These are phyloP conservation scores for Ennomos erosarius DNA, from an alignment of 2,888 invertebrate species.

Conservation along the genomic window DNA sequence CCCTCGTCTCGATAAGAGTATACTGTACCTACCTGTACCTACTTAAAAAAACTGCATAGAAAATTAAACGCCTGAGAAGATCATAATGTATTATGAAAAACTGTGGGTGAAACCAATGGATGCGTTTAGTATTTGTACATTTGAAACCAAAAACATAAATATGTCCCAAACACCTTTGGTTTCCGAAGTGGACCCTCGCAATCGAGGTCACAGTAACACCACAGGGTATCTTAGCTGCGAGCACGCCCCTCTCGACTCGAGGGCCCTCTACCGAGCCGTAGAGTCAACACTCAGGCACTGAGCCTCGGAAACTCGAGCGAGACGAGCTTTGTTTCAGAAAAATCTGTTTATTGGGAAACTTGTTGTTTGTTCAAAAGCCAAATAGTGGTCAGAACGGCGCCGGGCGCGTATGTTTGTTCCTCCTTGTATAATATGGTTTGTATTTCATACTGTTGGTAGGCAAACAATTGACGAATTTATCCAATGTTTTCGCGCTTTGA, in stretches of 20 bases:
- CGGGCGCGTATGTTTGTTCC: constrained; percentile 17
- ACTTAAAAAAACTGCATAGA: too few relatives aligned
- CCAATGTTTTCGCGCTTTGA: constrained; percentile 8
- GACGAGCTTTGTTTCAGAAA: constrained; percentile 29
- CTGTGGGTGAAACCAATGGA: too few relatives aligned
- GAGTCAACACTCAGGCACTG: constrained; percentile 36
- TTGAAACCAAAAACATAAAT: too few relatives aligned
- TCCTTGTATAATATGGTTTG: constrained; percentile 10
- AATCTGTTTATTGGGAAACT: constrained; percentile 41
- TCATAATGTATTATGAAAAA: too few relatives aligned
- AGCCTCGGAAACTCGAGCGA: constrained; percentile 2
- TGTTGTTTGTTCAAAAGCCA: constrained; percentile 26
- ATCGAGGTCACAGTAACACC: constrained; percentile 32
- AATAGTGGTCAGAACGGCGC: constrained; percentile 17
- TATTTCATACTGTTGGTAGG: constrained; percentile 8
- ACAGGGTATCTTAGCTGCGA: constrained; percentile 24
- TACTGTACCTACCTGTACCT: too few relatives aligned
- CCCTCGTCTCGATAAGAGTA: too few relatives aligned
- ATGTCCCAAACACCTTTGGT: not conserved
- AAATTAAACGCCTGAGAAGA: too few relatives aligned
- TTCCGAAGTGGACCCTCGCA: constrained; percentile 19
- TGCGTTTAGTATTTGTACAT: too few relatives aligned
- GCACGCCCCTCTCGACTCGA: constrained; percentile 26
- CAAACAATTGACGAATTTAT: constrained; percentile 8
- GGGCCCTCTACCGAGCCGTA: constrained; percentile 26